Evolutionary conservation across 1,140 invertebrate genomes (phyloP).

Genomic region (Drosophila erecta): DNA sequence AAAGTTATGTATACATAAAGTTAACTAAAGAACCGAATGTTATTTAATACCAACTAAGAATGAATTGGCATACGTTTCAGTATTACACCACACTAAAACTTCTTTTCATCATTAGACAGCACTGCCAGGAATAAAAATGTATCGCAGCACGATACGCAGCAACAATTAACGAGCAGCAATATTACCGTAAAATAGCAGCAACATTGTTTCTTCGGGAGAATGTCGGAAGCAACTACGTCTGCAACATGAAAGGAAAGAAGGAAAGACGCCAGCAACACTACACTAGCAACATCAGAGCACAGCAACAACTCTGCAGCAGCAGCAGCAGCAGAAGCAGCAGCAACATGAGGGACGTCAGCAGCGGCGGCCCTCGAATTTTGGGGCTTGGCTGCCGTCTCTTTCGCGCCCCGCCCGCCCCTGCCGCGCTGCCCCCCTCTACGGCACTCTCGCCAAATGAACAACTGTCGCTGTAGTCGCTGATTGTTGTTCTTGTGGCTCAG

Average conservation of each 20-base stretch:
- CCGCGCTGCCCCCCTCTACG: slow-evolving; percentile 2
- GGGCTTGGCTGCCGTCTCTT: slow-evolving; percentile 41
- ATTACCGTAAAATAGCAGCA: not conserved
- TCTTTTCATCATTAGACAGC: too few relatives aligned
- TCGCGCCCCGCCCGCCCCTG: not conserved
- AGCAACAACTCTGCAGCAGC: not conserved
- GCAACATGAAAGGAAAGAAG: slow-evolving; percentile 3
- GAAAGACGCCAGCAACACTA: not conserved
- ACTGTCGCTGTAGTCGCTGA: slow-evolving; percentile 58
- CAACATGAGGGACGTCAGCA: slow-evolving; percentile 20
- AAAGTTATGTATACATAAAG: too few relatives aligned
- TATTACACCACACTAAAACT: too few relatives aligned
- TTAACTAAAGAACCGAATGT: too few relatives aligned
- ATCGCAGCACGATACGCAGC: too few relatives aligned
- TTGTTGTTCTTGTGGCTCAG: slow-evolving; percentile 67
- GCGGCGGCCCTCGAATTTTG: slow-evolving; percentile 32
- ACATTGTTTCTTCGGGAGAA: not conserved
- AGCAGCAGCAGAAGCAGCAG: not conserved
- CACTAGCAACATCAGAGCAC: not conserved
- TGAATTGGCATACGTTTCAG: too few relatives aligned
- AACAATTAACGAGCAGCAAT: too few relatives aligned
- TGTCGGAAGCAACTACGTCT: not conserved
- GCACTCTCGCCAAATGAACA: slow-evolving; percentile 43
- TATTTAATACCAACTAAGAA: too few relatives aligned
- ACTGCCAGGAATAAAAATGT: too few relatives aligned